Conservation (phyloP, 30 jellyfish, hydroid and myxozoan genomes). For the Phacellophora camtschatica region DNA sequence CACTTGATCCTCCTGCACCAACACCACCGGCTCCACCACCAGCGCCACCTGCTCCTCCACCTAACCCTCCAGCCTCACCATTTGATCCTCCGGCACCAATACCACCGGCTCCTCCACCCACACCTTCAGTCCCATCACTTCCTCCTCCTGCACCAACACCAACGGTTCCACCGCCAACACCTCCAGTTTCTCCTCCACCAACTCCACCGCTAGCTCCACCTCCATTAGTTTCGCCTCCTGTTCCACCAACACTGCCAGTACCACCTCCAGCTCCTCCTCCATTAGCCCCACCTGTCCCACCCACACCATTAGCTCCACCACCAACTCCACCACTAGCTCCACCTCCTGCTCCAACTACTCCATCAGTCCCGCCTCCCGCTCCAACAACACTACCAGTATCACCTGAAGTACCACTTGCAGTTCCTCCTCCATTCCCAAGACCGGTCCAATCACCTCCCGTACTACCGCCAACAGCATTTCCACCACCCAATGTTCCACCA, state of each 20-base stretch:
- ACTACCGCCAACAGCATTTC: conserved; percentile 8
- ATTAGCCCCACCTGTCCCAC: conserved; percentile 29
- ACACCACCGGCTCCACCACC: background rate
- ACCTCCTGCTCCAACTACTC: conserved; percentile 37
- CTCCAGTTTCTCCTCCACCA: too few relatives aligned
- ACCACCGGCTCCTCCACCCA: conserved; percentile 1
- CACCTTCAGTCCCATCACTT: background rate
- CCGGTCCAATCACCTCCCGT: conserved; percentile 24
- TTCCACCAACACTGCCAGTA: conserved; percentile 24
- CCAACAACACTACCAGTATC: conserved; percentile 51
- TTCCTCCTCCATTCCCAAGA: conserved; percentile 11
- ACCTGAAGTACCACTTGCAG: conserved; percentile 44
- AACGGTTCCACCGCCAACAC: conserved; percentile 12
- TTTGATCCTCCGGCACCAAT: background rate
- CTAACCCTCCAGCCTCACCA: too few relatives aligned
- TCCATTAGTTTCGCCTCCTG: conserved; percentile 2
- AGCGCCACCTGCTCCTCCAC: conserved; percentile 16
- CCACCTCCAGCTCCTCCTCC: conserved; percentile 34
- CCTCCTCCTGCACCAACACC: conserved; percentile 9
- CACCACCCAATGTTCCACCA: conserved; percentile 51
- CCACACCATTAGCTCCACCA: conserved; percentile 54
- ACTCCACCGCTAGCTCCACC: conserved; percentile 12
- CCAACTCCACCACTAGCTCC: conserved; percentile 43
- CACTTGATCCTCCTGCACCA: background rate
- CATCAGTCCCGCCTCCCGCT: conserved; percentile 8